Percentiles rank a stretch among this genome's conserved stretches.
phyloP scores from a whole-genome alignment of 2,113 vertebrate species.

The Tupaia chinensis region DNA sequence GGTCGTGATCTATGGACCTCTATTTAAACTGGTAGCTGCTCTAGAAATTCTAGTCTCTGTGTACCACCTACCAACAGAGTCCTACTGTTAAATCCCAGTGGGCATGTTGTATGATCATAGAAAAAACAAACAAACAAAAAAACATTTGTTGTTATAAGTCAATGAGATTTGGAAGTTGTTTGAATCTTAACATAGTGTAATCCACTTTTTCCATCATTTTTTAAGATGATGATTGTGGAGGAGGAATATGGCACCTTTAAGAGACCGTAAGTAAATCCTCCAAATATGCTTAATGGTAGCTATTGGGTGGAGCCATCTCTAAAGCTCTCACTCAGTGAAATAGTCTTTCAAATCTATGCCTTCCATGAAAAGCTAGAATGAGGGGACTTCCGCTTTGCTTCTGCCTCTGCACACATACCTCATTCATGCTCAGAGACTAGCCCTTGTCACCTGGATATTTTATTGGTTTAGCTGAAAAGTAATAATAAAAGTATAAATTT shows the following conservation, averaged over 20 bases:
- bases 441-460: constrained; percentile 76
- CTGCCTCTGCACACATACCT: constrained; percentile 43
- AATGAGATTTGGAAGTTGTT: background rate
- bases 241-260: background rate
- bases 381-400: constrained; percentile 61
- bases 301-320: constrained; percentile 60
- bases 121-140: background rate
- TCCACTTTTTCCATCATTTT: background rate
- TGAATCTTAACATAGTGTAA: background rate
- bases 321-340: constrained; percentile 57
- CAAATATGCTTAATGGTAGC: constrained; percentile 65
- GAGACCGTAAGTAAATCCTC: constrained; percentile 62
- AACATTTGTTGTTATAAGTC: background rate
- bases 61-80: background rate
- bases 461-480: constrained; percentile 80
- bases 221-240: constrained; percentile 51
- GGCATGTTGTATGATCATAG: background rate
- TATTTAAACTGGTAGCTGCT: background rate
- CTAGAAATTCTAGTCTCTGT: background rate
- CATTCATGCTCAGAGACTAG: constrained; percentile 73
- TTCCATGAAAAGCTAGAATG: constrained; percentile 75
- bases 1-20: background rate
- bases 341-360: constrained; percentile 45
- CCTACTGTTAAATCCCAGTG: background rate
- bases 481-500: constrained; percentile 85